phyloP scores from a whole-genome alignment of 2,113 vertebrate genomes.

The Caranx ignobilis region DNA sequence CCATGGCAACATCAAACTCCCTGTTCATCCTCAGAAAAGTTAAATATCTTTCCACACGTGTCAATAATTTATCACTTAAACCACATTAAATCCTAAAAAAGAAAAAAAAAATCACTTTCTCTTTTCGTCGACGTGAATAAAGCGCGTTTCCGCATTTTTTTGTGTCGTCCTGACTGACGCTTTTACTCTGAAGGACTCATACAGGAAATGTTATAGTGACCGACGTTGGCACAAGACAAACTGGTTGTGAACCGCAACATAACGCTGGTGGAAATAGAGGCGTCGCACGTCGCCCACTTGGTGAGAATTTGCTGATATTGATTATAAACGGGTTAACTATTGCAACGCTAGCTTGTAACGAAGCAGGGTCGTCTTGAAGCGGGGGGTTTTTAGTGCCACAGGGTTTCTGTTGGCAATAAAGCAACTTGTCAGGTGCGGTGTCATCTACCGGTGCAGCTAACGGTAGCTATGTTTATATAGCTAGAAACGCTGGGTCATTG shows the following conservation, averaged over 20 bases:
- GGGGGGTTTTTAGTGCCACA: too few relatives aligned
- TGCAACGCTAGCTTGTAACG: too few relatives aligned
- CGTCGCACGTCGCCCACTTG: constrained; percentile 24
- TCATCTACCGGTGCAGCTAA: constrained; percentile 25
- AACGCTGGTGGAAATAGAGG: background rate
- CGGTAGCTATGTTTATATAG: constrained; percentile 11
- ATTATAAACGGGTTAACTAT: too few relatives aligned
- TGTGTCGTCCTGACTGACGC: background rate
- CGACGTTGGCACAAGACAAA: background rate
- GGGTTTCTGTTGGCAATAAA: background rate
- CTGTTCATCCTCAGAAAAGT: too few relatives aligned
- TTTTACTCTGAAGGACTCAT: constrained; percentile 46
- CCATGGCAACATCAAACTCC: background rate
- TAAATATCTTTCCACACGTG: background rate
- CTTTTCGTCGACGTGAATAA: too few relatives aligned
- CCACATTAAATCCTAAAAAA: too few relatives aligned
- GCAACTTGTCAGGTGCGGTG: background rate
- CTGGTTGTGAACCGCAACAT: background rate
- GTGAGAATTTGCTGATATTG: background rate
- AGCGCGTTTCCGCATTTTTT: background rate
- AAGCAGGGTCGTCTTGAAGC: background rate
- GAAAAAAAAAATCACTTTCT: too few relatives aligned
- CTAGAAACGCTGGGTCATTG: background rate
- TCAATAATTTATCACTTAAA: background rate
- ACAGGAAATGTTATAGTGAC: background rate